phyloP scores from a whole-genome alignment of 2,797 vertebrate species.

The Phrynocephalus forsythii region DNA sequence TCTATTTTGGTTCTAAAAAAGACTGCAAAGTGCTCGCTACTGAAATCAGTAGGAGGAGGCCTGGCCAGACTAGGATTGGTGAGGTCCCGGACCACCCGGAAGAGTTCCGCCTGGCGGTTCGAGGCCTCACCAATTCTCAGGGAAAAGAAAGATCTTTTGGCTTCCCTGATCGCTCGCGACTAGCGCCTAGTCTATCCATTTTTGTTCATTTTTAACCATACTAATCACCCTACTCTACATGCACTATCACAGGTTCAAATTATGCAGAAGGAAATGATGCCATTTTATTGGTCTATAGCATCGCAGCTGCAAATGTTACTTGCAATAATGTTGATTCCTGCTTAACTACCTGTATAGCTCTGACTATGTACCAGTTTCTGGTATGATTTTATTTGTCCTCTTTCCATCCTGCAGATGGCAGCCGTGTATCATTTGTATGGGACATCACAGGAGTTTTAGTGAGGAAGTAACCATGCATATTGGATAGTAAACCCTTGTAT shows the following conservation, averaged over 20 bases:
- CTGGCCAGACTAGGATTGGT: too few species aligned
- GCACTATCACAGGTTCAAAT: not conserved
- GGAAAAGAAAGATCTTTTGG: too few species aligned
- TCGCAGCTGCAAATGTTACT: not conserved
- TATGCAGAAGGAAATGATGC: not conserved
- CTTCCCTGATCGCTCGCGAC: too few species aligned
- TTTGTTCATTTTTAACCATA: not conserved
- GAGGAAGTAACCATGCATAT: not conserved
- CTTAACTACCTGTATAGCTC: not conserved
- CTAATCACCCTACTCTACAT: not conserved
- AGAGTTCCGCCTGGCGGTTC: too few species aligned
- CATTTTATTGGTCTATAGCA: not conserved
- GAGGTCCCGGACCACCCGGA: too few species aligned
- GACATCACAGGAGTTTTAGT: not conserved
- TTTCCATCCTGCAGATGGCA: constrained; percentile 25
- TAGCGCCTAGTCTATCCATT: too few species aligned
- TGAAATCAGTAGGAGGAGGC: too few species aligned
- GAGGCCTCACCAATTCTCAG: too few species aligned
- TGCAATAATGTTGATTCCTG: not conserved
- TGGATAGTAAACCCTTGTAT: not conserved
- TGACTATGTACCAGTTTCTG: not conserved
- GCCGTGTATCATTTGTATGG: not conserved
- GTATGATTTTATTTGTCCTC: not conserved
- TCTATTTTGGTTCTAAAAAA: too few species aligned
- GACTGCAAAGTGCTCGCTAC: too few species aligned